Evolutionary conservation across 2,888 invertebrate species (phyloP).

Genomic region (Drosophila basisetae): DNA sequence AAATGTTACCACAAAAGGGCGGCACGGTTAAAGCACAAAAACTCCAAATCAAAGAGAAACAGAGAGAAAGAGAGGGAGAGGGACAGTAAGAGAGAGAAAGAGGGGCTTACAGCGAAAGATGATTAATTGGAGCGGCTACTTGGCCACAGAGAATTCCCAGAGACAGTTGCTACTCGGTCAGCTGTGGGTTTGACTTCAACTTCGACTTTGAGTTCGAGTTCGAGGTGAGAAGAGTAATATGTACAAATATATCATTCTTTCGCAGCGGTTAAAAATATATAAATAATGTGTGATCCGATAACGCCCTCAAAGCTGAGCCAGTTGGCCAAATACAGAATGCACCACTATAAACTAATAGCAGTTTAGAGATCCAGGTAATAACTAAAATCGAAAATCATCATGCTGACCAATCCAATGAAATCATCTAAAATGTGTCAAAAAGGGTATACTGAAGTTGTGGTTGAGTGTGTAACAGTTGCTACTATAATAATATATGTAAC

Average conservation of each 20-base stretch:
- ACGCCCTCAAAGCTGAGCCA: conserved; percentile 54
- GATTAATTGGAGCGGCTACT: conserved; percentile 74
- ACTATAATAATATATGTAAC: background rate
- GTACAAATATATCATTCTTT: conserved; percentile 81
- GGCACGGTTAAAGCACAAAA: conserved; percentile 44
- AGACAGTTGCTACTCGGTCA: conserved; percentile 37
- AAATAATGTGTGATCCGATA: conserved; percentile 72
- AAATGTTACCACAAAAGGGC: conserved; percentile 78
- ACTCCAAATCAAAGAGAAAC: conserved; percentile 27
- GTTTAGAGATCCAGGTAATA: conserved; percentile 6
- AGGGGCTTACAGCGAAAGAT: conserved; percentile 44
- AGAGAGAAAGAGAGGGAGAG: conserved; percentile 22
- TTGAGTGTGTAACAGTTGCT: background rate
- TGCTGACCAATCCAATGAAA: conserved; percentile 53
- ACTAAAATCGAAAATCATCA: background rate
- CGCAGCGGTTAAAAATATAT: conserved; percentile 70
- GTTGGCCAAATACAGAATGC: conserved; percentile 5
- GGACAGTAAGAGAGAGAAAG: conserved; percentile 5
- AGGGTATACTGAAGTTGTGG: background rate
- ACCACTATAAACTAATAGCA: conserved; percentile 36
- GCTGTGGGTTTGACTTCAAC: conserved; percentile 20
- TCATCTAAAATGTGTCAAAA: background rate
- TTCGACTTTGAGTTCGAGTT: background rate
- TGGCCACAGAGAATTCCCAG: conserved; percentile 33
- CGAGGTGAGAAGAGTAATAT: conserved; percentile 79